Conservation (phyloP, 1,140 invertebrate species). For the Adelges cooleyi region DNA sequence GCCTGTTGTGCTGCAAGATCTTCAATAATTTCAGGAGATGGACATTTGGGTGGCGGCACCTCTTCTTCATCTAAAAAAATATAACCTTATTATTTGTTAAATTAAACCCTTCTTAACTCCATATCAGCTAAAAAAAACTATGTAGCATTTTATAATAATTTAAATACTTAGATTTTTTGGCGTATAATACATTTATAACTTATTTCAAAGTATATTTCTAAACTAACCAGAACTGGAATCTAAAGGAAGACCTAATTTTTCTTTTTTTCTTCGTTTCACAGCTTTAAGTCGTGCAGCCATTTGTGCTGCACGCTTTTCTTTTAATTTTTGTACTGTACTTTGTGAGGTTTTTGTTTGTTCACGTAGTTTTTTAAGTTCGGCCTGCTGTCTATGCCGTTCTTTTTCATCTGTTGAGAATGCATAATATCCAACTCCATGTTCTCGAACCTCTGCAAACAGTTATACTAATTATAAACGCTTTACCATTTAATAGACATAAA, state of each 20-base stretch:
- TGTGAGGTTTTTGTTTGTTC: constrained; percentile 59
- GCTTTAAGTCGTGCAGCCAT: constrained; percentile 63
- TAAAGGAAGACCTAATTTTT: constrained; percentile 59
- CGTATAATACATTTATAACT: too few species aligned
- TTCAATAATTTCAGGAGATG: background rate
- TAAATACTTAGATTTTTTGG: too few species aligned
- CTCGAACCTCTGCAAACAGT: constrained; percentile 57
- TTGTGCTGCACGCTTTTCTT: constrained; percentile 53
- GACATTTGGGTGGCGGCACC: background rate
- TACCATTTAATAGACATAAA: background rate
- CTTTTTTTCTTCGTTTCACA: constrained; percentile 61
- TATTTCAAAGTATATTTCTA: too few species aligned
- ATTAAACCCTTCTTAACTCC: too few species aligned
- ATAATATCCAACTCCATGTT: constrained; percentile 81
- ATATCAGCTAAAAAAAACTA: too few species aligned
- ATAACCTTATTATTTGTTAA: too few species aligned
- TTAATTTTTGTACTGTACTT: constrained; percentile 48
- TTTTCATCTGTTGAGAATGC: constrained; percentile 73
- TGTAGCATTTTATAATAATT: too few species aligned
- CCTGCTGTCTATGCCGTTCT: constrained; percentile 61
- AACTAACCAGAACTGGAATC: constrained; percentile 36
- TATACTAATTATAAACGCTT: background rate
- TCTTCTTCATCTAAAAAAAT: constrained; percentile 12
- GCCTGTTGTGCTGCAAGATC: constrained; percentile 10
- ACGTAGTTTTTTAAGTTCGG: constrained; percentile 54